Conservation (phyloP, 2,797 vertebrate species). For the Dipus sagitta region DNA sequence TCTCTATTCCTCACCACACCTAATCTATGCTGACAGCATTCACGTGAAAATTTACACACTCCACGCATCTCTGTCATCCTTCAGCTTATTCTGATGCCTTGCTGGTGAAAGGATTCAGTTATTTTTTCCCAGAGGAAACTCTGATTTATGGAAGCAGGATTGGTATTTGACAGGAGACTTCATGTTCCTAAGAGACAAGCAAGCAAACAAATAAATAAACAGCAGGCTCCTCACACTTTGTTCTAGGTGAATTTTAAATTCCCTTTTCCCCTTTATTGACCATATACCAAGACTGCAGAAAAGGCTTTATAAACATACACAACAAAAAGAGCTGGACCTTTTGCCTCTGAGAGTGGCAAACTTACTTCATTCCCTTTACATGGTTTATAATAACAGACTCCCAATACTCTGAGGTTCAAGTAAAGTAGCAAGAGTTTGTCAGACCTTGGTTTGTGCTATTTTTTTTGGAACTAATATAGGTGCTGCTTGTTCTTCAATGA, state of each 20-base stretch:
- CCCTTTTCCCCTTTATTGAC: neutral
- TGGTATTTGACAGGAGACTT: conserved; percentile 60
- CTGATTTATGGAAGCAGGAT: neutral
- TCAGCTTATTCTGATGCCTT: neutral
- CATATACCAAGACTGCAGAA: neutral
- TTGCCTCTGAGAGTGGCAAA: neutral
- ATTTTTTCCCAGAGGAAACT: neutral
- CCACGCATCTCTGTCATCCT: conserved; percentile 26
- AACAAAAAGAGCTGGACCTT: neutral
- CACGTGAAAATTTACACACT: neutral
- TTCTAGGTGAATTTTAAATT: neutral
- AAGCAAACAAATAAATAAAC: conserved; percentile 29
- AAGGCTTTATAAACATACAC: neutral
- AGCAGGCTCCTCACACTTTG: neutral
- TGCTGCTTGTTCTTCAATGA: neutral
- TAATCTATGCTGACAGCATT: conserved; percentile 69
- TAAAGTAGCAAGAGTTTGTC: neutral
- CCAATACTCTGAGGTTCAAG: neutral
- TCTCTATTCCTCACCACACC: conserved; percentile 43
- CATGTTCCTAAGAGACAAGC: neutral
- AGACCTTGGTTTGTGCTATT: neutral
- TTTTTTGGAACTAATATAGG: neutral
- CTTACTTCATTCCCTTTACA: neutral
- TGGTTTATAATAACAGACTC: neutral
- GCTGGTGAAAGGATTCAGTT: conserved; percentile 54